phyloP scores from a whole-genome alignment of 2,113 vertebrate genomes.

The Tragelaphus buxtoni region DNA sequence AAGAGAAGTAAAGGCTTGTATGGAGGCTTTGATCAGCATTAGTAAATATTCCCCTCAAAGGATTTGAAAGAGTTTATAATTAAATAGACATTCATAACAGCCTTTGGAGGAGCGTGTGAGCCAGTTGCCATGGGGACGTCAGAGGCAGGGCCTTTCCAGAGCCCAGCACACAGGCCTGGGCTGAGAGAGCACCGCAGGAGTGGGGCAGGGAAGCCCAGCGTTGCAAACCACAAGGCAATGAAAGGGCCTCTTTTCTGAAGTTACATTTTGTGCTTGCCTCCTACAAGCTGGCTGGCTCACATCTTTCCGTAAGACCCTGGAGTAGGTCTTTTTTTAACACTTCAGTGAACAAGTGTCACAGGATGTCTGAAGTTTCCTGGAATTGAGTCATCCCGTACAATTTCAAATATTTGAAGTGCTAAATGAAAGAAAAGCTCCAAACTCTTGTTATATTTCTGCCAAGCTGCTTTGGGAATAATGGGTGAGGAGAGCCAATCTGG shows the following conservation, averaged over 20 bases:
- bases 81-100: constrained; percentile 22
- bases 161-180: background rate
- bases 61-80: background rate
- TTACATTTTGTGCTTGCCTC: constrained; percentile 57
- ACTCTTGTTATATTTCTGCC: background rate
- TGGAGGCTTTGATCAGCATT: background rate
- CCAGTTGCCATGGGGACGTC: constrained; percentile 4
- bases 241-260: background rate
- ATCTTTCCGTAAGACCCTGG: background rate
- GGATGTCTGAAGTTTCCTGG: constrained; percentile 46
- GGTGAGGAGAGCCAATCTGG: background rate
- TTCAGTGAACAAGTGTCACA: constrained; percentile 26
- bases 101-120: background rate
- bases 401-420: constrained; percentile 37
- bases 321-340: constrained; percentile 42
- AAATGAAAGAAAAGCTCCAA: constrained; percentile 34
- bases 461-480: background rate
- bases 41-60: background rate
- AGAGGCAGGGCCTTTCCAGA: background rate
- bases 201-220: background rate
- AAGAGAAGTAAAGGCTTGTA: background rate
- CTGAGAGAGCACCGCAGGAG: background rate
- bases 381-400: constrained; percentile 39
- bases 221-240: background rate
- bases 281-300: constrained; percentile 26